Conservation (phyloP, 1,140 invertebrate genomes). For the Papilio xuthus region DNA sequence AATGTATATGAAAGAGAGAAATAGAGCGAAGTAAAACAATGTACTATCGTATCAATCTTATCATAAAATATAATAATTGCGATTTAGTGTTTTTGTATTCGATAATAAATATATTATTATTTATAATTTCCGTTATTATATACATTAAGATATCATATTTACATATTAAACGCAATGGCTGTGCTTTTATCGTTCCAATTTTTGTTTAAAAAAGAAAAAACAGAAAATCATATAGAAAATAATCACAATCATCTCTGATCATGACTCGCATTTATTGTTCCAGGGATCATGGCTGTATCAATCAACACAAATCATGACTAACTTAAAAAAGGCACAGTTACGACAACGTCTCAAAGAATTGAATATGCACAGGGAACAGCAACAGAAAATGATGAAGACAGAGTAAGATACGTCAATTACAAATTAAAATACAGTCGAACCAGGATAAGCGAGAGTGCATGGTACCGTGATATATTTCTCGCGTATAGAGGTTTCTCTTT, state of each 20-base stretch:
- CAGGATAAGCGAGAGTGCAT: no score
- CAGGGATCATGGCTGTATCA: slow-evolving; percentile 93
- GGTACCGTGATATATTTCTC: no score
- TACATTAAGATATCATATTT: no score
- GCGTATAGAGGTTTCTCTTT: no score
- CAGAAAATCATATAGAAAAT: no score
- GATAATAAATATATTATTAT: slow-evolving; percentile 17
- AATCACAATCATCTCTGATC: no score
- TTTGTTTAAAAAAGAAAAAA: no score
- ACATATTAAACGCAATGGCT: no score
- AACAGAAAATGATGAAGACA: slow-evolving; percentile 58
- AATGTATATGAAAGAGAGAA: not conserved
- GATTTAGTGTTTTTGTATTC: not conserved
- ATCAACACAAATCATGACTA: slow-evolving; percentile 92
- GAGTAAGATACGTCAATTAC: slow-evolving; percentile 58
- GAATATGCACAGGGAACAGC: slow-evolving; percentile 67
- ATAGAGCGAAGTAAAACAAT: not conserved
- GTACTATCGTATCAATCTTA: not conserved
- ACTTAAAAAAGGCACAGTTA: slow-evolving; percentile 89
- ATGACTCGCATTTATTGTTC: slow-evolving; percentile 45
- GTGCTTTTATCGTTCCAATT: no score
- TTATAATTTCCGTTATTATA: slow-evolving; percentile 9
- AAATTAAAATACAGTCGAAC: slow-evolving; percentile 23
- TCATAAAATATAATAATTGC: slow-evolving; percentile 16
- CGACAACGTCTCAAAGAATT: slow-evolving; percentile 81